Base-by-base conservation (phyloP, 2,888 invertebrate genomes). In the Icerya purchasi region DNA sequence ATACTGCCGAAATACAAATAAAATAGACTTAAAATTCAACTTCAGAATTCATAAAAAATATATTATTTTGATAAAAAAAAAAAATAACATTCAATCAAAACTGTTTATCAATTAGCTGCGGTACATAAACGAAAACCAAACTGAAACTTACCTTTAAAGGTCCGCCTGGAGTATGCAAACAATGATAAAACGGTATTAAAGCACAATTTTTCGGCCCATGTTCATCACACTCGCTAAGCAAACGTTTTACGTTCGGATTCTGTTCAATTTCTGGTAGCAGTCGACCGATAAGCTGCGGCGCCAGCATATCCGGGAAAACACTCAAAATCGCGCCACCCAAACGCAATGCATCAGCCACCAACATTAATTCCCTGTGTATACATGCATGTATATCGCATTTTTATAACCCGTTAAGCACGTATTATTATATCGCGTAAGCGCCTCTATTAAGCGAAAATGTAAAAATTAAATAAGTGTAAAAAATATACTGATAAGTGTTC, bases 151-250 rank as follows among this genome's bases (percentile, higher is more conserved):
- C 89, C 77, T 97, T 96, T 3, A 97, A 74, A 0, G 97, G 97
- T 1, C 97, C 97, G 53, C 97, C 97, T n/a, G 97, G 97, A 1
- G 97, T 96, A 70, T 97, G 96, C 63, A 96, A 75, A 68, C 94
- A 96, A 70, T 97, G 96, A 72, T 93, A 93, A 0, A 89, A 80
- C 0, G 97, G 96, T 65, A 94, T 77, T 57, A 97, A 72, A 0
- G 94, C 86, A 67, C 93, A 94, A 68, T 94, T 84, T 55, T 81
- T 79, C 36, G 88, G 84, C 0, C 96, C 96, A 68, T 86, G 84
- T 21, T 78, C 78, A 70, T 96, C 93, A 69, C 96, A 97, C 66
- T 94, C 93, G 60, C 84, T 79, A 53, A 98, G 75, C 58, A 98
- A 75, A 72, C 84, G 85, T 66, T 89, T 82, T 14, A 97, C 89